phyloP scores from a whole-genome alignment of 2,113 vertebrate genomes.

The Lichenostomus cassidix region DNA sequence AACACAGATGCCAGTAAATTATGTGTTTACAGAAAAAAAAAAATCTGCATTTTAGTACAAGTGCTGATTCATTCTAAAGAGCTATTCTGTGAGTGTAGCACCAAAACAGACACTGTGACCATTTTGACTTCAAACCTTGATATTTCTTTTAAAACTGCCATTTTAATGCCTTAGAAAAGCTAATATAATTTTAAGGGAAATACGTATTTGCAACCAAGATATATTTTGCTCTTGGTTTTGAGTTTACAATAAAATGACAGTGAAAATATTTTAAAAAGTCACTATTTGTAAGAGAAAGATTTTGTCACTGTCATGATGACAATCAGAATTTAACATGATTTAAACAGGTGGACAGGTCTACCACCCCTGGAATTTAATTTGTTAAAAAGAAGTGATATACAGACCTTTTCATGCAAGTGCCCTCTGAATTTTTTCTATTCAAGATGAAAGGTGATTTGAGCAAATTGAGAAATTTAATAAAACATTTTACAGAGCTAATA shows the following conservation, averaged over 20 bases:
- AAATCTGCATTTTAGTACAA: neutral
- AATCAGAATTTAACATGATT: neutral
- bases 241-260: neutral
- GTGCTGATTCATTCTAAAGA: neutral
- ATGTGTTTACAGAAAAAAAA: neutral
- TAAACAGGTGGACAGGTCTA: neutral
- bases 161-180: neutral
- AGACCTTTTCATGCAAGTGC: neutral
- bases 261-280: neutral
- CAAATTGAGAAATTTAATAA: neutral
- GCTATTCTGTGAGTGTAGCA: neutral
- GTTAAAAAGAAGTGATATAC: neutral
- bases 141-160: neutral
- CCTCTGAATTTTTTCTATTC: neutral
- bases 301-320: neutral
- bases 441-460: neutral
- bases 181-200: neutral
- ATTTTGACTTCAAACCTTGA: neutral
- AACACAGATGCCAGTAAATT: neutral
- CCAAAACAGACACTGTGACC: neutral
- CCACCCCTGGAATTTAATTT: neutral
- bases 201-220: neutral
- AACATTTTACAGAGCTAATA: neutral
- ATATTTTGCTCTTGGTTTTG: neutral
- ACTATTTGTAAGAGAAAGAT: neutral